A percentile compares a stretch with the other conserved stretches of the same genome.
These are phyloP conservation scores for Papilio glaucus DNA, from an alignment of 1,140 invertebrate species.

Conservation along the genomic window DNA sequence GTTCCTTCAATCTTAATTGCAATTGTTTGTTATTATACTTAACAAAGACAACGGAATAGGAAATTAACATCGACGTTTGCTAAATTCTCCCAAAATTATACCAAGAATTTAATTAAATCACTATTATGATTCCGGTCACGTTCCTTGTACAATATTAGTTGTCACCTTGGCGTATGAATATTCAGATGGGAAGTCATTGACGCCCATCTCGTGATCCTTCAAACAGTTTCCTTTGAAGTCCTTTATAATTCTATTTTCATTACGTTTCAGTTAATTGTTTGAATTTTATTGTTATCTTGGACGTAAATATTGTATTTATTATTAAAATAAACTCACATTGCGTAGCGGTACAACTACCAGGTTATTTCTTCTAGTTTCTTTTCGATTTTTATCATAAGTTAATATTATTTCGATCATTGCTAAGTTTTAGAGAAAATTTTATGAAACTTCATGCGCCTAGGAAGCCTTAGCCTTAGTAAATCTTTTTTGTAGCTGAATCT, in stretches of 20 bases:
- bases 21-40: neutral
- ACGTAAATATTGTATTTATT: too few relatives aligned
- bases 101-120: slow-evolving; percentile 44
- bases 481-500: too few relatives aligned
- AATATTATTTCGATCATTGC: too few relatives aligned
- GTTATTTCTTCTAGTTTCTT: too few relatives aligned
- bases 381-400: too few relatives aligned
- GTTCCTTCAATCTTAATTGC: neutral
- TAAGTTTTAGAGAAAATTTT: too few relatives aligned
- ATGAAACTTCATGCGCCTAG: too few relatives aligned
- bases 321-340: too few relatives aligned
- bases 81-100: slow-evolving; percentile 40
- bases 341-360: too few relatives aligned
- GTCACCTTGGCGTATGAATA: slow-evolving; percentile 60
- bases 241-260: slow-evolving; percentile 26
- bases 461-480: too few relatives aligned
- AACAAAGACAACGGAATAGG: slow-evolving; percentile 9
- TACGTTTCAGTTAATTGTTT: neutral
- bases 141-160: slow-evolving; percentile 50
- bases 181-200: slow-evolving; percentile 57
- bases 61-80: slow-evolving; percentile 25
- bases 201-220: slow-evolving; percentile 44
- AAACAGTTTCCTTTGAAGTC: slow-evolving; percentile 32
- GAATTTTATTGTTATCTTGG: too few relatives aligned
- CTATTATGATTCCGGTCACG: slow-evolving; percentile 57